Evolutionary conservation across 2,113 vertebrate species (phyloP).

Genomic region (Thomomys bottae): DNA sequence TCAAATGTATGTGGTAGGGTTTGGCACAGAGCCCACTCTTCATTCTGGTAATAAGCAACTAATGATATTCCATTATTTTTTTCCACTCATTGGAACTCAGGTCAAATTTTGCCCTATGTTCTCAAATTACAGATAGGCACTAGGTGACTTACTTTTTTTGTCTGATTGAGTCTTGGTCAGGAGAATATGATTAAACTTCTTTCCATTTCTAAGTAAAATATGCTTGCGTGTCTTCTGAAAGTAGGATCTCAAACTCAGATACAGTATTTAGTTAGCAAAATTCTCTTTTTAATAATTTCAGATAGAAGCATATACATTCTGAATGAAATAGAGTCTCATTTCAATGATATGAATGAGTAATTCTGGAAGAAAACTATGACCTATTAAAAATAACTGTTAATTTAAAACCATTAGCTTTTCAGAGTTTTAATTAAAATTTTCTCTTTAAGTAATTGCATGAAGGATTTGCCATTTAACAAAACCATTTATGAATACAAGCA

Average conservation of each 20-base stretch:
- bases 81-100: neutral
- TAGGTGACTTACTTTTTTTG: slow-evolving; percentile 1
- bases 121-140: neutral
- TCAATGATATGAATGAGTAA: neutral
- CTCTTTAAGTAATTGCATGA: too few species aligned
- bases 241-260: slow-evolving; percentile 12
- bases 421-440: slow-evolving; percentile 9
- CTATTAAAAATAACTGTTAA: neutral
- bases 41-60: neutral
- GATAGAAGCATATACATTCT: neutral
- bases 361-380: slow-evolving; percentile 2
- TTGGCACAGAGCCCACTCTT: neutral
- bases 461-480: too few species aligned
- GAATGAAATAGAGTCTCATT: slow-evolving; percentile 16
- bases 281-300: slow-evolving; percentile 41
- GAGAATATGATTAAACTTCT: slow-evolving; percentile 28
- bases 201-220: slow-evolving; percentile 46
- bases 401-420: slow-evolving; percentile 52
- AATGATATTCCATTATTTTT: neutral
- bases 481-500: too few species aligned
- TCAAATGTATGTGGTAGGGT: neutral
- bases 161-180: neutral
- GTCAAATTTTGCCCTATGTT: neutral
- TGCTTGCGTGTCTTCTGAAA: slow-evolving; percentile 7
- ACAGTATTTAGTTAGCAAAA: slow-evolving; percentile 22